phyloP scores from a whole-genome alignment of 2,888 invertebrate genomes.

The Ichneumoninae sp. region DNA sequence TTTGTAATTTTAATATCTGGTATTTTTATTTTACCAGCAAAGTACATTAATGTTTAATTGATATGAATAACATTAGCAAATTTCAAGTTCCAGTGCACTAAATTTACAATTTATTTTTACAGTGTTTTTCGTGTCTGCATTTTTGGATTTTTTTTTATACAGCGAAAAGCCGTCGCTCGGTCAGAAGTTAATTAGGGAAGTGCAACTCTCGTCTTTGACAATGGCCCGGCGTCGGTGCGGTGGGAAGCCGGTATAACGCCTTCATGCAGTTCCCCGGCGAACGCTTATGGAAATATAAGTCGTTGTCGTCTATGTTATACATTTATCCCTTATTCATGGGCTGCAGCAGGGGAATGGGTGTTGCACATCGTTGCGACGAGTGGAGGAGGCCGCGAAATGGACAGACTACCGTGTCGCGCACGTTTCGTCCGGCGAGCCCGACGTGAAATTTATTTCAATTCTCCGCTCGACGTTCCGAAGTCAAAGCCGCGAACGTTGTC shows the following conservation, averaged over 20 bases:
- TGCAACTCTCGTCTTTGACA: slow-evolving; percentile 72
- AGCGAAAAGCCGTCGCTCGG: background rate
- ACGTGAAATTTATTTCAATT: slow-evolving; percentile 40
- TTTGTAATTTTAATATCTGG: no score
- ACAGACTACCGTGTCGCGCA: slow-evolving; percentile 37
- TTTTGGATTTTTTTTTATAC: background rate
- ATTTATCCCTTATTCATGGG: slow-evolving; percentile 76
- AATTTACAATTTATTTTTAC: no score
- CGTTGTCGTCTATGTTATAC: slow-evolving; percentile 65
- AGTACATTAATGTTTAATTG: no score
- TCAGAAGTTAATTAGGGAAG: slow-evolving; percentile 62
- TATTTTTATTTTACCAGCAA: no score
- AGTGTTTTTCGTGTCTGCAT: background rate
- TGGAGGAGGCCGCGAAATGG: slow-evolving; percentile 61
- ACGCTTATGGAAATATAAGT: slow-evolving; percentile 79
- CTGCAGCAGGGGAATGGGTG: slow-evolving; percentile 65
- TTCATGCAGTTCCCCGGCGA: slow-evolving; percentile 67
- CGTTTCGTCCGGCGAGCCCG: background rate
- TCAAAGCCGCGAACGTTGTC: background rate
- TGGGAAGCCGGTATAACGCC: slow-evolving; percentile 21
- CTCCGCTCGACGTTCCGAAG: background rate
- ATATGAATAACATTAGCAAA: no score
- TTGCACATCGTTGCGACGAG: slow-evolving; percentile 47
- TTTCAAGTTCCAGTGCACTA: no score
- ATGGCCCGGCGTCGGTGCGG: background rate